A percentile compares a stretch with the other conserved stretches of the same genome.
These are phyloP conservation scores for Pteruthius melanotis DNA, from an alignment of 2,113 vertebrate genomes.

Conservation along the genomic window DNA sequence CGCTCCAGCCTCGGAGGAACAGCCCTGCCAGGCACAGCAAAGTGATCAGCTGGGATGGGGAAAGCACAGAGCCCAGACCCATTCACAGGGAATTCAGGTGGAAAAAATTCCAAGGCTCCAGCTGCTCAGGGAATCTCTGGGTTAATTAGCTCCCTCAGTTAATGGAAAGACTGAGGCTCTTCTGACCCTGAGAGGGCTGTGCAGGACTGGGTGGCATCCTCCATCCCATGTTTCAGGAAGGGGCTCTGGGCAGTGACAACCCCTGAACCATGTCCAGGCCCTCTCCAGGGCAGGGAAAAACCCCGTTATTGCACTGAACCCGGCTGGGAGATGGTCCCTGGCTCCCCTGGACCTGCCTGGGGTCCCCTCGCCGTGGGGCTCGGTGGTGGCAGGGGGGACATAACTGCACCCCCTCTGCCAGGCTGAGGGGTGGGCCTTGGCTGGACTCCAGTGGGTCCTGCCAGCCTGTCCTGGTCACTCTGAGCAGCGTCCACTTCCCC, in stretches of 20 bases:
- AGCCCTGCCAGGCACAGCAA: neutral
- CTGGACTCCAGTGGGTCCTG: neutral
- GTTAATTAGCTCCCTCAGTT: neutral
- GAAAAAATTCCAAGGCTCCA: neutral
- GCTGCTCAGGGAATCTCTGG: neutral
- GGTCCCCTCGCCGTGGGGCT: neutral
- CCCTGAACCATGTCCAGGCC: neutral
- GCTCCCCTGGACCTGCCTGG: neutral
- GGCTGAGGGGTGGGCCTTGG: neutral
- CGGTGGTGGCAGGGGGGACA: neutral
- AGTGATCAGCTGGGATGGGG: neutral
- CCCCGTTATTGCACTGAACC: neutral
- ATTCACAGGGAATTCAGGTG: neutral
- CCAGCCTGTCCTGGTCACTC: neutral
- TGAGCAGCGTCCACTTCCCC: neutral
- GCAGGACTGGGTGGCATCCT: neutral
- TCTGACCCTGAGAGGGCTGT: neutral
- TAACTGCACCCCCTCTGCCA: neutral
- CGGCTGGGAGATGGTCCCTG: neutral
- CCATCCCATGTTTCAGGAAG: rapidly evolving
- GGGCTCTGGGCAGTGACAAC: neutral
- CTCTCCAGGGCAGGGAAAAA: neutral
- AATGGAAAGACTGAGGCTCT: neutral
- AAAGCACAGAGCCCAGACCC: neutral
- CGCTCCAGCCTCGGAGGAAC: neutral